These are phyloP conservation scores for Oscheius sp. DNA, from an alignment of 2,888 invertebrate species.

Conservation along the genomic window DNA sequence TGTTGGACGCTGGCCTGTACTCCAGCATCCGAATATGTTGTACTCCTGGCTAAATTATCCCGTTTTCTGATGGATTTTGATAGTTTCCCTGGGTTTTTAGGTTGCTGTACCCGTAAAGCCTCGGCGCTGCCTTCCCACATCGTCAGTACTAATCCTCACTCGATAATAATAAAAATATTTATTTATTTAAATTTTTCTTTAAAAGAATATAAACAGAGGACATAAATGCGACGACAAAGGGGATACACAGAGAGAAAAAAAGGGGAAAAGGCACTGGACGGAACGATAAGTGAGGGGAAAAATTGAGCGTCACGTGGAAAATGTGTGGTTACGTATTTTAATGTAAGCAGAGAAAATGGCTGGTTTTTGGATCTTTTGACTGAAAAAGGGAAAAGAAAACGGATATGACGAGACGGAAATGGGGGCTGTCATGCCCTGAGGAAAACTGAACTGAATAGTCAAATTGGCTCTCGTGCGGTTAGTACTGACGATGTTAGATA, in stretches of 20 bases:
- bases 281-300: constrained; percentile 20
- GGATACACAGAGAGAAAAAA: constrained; percentile 12
- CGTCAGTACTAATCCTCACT: constrained; percentile 25
- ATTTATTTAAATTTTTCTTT: constrained; percentile 26
- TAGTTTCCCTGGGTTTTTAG: too few species aligned
- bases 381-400: neutral
- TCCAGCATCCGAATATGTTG: constrained; percentile 47
- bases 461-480: constrained; percentile 24
- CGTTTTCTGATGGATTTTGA: too few species aligned
- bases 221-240: constrained; percentile 36
- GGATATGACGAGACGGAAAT: constrained; percentile 27
- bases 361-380: neutral
- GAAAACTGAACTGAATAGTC: neutral
- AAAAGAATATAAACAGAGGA: constrained; percentile 13
- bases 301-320: constrained; percentile 3
- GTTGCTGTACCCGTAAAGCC: too few species aligned
- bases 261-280: constrained; percentile 36
- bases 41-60: too few species aligned
- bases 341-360: neutral
- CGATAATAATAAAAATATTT: constrained; percentile 20
- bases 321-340: neutral
- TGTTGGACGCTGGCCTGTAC: constrained; percentile 47
- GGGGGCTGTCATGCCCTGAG: constrained; percentile 33
- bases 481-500: constrained; percentile 32
- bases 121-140: neutral